Conservation (phyloP, 2,888 invertebrate species). For the Synergus itoensis region DNA sequence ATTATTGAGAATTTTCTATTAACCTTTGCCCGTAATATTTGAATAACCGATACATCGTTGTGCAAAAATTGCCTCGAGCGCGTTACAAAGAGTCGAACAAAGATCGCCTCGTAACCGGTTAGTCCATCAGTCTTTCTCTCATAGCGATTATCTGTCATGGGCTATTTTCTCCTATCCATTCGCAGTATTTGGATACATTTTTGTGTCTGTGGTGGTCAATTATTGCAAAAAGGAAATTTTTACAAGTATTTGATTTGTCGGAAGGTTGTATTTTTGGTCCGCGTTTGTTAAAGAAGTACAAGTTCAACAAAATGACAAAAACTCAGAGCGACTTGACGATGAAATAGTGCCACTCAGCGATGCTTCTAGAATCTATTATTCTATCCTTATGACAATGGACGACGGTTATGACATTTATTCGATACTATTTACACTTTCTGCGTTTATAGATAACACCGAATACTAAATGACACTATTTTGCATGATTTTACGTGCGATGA, state of each 20-base stretch:
- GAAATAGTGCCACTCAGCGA: constrained; percentile 29
- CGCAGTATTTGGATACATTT: constrained; percentile 51
- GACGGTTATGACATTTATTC: constrained; percentile 28
- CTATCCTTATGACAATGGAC: constrained; percentile 33
- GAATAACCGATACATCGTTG: constrained; percentile 37
- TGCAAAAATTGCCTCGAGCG: constrained; percentile 30
- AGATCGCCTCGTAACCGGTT: constrained; percentile 42
- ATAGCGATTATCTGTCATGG: constrained; percentile 73
- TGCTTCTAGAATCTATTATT: constrained; percentile 4
- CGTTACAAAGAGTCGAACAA: constrained; percentile 30
- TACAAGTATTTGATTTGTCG: not conserved
- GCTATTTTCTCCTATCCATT: constrained; percentile 61
- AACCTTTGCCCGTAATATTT: constrained; percentile 34
- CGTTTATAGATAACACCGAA: not conserved
- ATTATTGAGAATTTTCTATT: constrained; percentile 27
- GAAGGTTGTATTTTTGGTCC: not conserved
- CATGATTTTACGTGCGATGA: not conserved
- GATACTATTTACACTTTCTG: constrained; percentile 32
- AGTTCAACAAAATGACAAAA: not conserved
- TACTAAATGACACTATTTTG: constrained; percentile 37
- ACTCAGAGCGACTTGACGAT: not conserved
- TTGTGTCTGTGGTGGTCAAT: constrained; percentile 60
- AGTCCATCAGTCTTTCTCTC: constrained; percentile 75
- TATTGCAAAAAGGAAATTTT: constrained; percentile 50
- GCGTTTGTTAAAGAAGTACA: not conserved